phyloP scores from a whole-genome alignment of 2,113 vertebrate genomes.

The Apeltes quadracus region DNA sequence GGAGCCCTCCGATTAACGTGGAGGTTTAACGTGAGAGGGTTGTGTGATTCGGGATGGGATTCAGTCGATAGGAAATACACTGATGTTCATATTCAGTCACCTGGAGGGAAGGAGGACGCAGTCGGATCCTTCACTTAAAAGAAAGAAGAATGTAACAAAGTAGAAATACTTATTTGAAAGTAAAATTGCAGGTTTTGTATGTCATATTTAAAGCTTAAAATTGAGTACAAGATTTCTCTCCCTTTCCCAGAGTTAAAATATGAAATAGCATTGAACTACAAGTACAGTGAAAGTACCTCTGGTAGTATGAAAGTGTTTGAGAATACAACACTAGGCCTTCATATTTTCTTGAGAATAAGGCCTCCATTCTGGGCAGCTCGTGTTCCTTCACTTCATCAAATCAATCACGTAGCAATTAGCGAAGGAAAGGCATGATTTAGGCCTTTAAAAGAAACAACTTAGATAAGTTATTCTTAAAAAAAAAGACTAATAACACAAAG shows the following conservation, averaged over 20 bases:
- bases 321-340: neutral
- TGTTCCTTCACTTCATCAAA: conserved; percentile 56
- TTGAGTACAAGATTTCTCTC: too few relatives aligned
- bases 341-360: conserved; percentile 18
- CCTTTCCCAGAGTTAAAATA: neutral
- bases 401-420: conserved; percentile 68
- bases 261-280: neutral
- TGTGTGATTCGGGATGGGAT: conserved; percentile 26
- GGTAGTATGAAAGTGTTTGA: neutral
- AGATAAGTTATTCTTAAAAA: conserved; percentile 53
- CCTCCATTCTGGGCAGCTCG: conserved; percentile 31
- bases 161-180: conserved; percentile 5
- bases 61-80: neutral
- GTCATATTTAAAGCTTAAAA: neutral
- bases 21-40: conserved; percentile 42
- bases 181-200: neutral
- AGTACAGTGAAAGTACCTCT: neutral
- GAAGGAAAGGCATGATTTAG: conserved; percentile 43
- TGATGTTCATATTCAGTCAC: conserved; percentile 3
- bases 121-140: conserved; percentile 2
- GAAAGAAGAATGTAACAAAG: neutral
- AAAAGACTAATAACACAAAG: conserved; percentile 68
- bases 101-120: neutral
- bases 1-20: conserved; percentile 59
- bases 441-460: conserved; percentile 54